Conservation (phyloP, 1,140 invertebrate species). For the Caerostris darwini region DNA sequence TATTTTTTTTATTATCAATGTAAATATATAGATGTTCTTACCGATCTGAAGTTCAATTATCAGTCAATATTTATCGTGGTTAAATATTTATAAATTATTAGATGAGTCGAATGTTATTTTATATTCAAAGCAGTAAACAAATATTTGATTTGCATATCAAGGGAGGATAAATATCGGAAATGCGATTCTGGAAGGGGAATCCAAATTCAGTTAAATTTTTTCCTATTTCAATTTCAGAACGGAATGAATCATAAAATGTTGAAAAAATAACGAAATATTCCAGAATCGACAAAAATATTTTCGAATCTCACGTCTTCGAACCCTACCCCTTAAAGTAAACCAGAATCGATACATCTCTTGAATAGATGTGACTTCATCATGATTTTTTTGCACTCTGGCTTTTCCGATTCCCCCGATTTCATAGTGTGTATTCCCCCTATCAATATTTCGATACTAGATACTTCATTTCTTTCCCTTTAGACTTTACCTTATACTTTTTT, state of each 20-base stretch:
- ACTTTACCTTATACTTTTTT: slow-evolving; percentile 18
- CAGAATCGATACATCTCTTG: slow-evolving; percentile 48
- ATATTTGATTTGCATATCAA: neutral
- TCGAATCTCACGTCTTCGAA: neutral
- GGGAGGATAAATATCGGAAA: slow-evolving; percentile 1
- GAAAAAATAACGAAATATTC: slow-evolving; percentile 20
- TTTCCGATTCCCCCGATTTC: neutral
- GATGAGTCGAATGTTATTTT: no score
- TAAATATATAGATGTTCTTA: no score
- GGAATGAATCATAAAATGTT: slow-evolving; percentile 3
- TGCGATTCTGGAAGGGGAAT: neutral
- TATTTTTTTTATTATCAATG: no score
- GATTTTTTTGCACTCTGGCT: neutral
- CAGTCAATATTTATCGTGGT: no score
- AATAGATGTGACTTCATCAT: slow-evolving; percentile 44
- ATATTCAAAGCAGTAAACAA: neutral
- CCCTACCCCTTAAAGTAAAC: neutral
- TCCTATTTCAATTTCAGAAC: slow-evolving; percentile 27
- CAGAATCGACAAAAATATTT: slow-evolving; percentile 35
- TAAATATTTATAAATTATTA: no score
- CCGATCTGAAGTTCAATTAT: no score
- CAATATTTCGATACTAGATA: slow-evolving; percentile 69
- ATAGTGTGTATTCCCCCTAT: slow-evolving; percentile 34
- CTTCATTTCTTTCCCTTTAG: slow-evolving; percentile 37
- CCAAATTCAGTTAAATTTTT: slow-evolving; percentile 3